Conservation (phyloP, 2,888 invertebrate genomes). For the Plebejus anna region DNA sequence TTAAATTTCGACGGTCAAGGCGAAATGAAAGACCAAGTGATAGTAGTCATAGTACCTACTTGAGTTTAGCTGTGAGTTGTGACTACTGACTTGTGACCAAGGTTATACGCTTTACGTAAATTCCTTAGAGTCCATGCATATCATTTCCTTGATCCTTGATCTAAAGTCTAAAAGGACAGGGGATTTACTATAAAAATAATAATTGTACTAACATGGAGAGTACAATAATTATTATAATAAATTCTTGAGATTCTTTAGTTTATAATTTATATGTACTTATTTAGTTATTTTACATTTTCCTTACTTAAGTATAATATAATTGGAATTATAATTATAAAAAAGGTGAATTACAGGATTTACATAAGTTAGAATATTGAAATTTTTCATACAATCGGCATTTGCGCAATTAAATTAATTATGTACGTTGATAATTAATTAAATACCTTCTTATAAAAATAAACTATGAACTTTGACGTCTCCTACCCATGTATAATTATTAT, state of each 20-base stretch:
- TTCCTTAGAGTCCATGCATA: not conserved
- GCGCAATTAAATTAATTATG: not conserved
- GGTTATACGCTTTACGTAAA: not conserved
- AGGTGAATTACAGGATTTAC: not conserved
- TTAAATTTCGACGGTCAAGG: not conserved
- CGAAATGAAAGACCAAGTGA: not conserved
- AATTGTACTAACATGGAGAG: too few species aligned
- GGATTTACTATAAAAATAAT: not conserved
- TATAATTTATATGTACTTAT: not conserved
- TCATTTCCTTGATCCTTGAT: not conserved
- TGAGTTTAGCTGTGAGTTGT: not conserved
- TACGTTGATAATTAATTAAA: not conserved
- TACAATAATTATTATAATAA: not conserved
- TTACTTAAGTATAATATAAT: not conserved
- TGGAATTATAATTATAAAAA: not conserved
- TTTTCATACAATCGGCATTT: not conserved
- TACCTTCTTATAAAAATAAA: not conserved
- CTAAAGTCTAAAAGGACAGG: not conserved
- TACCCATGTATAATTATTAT: too few species aligned
- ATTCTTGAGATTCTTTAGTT: not conserved
- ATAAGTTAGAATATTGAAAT: not conserved
- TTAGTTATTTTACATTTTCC: not conserved
- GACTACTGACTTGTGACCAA: not conserved
- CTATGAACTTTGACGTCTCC: not conserved
- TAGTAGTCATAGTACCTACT: not conserved